Evolutionary conservation across 2,113 vertebrate species (phyloP), one percentile per base, ranked within the genome.

Genomic region (Corythornis cristatus): DNA sequence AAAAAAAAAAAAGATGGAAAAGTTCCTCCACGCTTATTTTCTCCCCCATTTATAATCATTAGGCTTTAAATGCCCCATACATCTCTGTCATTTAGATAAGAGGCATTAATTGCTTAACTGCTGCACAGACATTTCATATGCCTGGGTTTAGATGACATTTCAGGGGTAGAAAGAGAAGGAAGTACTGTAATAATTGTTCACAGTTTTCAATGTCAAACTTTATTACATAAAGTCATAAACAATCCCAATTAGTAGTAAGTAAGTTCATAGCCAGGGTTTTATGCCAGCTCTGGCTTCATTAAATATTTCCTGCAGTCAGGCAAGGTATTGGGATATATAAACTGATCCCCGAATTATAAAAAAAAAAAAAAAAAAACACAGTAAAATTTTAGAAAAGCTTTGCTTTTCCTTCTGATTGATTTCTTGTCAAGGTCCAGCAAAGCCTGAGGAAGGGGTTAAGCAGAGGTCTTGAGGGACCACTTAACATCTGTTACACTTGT

Each of bases 401-500:
- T 91, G 82, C 56, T 90, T 90, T 96, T 91, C 72, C 73, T 90
- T 79, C 86, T 92, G 96, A 96, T 96, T 93, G 94, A 54, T 97
- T 97, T 91, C 95, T 97, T 96, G 96, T 96, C 94, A 94, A 94
- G 77, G 86, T 96, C 95, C 94, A 96, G 88, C 88, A 94, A 97
- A 95, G 70, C 88, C 93, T 93, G 89, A 96, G 95, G 91, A 97
- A 97, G 95, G 94, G 96, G 97, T 98, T 98, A 98, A 98, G 97
- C 96, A 97, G 96, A 89, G 68, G 96, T 97, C 98, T 96, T 96
- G 93, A 93, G 98, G 96, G 98, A 97, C 96, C 95, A 98, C 97
- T 98, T 98, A 97, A 98, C 98, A 98, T 98, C 96, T 98, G 98
- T 91, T 98, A 96, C 95, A 95, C 90, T 96, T 95, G 93, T 21